Percentiles rank a stretch among this genome's conserved stretches.
phyloP scores from a whole-genome alignment of 2,797 vertebrate genomes.

The Atherinosoma microstoma region DNA sequence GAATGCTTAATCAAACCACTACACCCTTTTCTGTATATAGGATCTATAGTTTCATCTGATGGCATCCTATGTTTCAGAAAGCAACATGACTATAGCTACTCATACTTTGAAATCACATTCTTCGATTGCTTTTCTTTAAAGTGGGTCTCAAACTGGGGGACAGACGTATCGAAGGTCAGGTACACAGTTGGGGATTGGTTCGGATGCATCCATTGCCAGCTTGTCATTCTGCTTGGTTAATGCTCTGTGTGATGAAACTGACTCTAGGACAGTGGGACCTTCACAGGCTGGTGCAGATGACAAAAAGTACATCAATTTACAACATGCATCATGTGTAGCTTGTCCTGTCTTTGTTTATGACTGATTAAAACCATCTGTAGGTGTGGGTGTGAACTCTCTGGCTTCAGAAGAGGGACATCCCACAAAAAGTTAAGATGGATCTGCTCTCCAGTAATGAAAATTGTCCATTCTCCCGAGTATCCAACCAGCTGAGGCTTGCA shows the following conservation, averaged over 20 bases:
- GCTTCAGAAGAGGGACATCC: no score
- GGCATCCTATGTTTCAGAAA: neutral
- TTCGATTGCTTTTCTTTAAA: neutral
- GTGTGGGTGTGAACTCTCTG: neutral
- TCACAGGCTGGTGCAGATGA: neutral
- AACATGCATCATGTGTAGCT: neutral
- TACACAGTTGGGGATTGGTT: neutral
- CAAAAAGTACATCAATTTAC: neutral
- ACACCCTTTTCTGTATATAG: neutral
- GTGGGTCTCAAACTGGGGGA: neutral
- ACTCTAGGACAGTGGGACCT: neutral
- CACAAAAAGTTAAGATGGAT: no score
- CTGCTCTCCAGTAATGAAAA: no score
- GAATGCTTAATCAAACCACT: neutral
- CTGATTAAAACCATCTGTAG: neutral
- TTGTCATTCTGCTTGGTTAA: no score
- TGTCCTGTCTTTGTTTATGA: neutral
- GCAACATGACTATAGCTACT: neutral
- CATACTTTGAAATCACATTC: neutral
- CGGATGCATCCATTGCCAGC: no score
- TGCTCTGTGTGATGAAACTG: neutral
- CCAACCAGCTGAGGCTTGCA: no score
- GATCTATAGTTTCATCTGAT: neutral
- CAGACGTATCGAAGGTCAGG: no score
- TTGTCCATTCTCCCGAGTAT: no score